These are phyloP conservation scores for Myrmecophaga tridactyla DNA, from an alignment of 2,113 vertebrate genomes.

Conservation along the genomic window DNA sequence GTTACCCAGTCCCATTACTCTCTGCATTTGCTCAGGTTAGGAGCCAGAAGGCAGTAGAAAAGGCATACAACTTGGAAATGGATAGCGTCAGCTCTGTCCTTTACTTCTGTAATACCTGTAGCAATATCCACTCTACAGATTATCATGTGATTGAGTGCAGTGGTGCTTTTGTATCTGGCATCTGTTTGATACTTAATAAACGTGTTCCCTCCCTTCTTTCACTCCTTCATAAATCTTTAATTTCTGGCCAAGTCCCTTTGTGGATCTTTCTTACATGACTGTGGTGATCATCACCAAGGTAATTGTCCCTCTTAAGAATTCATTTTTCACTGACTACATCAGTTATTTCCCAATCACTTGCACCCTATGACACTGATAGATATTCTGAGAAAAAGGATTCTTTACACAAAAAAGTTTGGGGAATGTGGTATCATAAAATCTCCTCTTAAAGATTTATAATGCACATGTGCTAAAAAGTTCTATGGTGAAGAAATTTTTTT, in stretches of 20 bases:
- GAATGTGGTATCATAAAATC: not conserved
- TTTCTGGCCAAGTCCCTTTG: not conserved
- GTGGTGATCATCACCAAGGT: constrained; percentile 7
- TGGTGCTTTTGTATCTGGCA: not conserved
- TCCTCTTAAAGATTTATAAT: constrained; percentile 5
- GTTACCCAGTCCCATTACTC: not conserved
- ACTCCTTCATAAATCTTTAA: not conserved
- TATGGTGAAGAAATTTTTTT: not conserved
- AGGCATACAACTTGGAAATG: not conserved
- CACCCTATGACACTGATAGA: not conserved
- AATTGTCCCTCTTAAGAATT: constrained; percentile 18
- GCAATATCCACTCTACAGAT: not conserved
- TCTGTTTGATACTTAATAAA: not conserved
- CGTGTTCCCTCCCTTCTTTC: not conserved
- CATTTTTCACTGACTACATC: not conserved
- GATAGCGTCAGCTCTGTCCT: not conserved
- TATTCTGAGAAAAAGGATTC: not conserved
- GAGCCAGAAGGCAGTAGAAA: not conserved
- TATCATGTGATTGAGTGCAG: not conserved
- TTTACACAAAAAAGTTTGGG: constrained; percentile 27
- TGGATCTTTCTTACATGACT: constrained; percentile 11
- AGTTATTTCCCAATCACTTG: constrained; percentile 29
- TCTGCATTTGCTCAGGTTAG: not conserved
- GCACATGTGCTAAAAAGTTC: not conserved
- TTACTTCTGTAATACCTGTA: not conserved